Evolutionary conservation across 1,140 invertebrate species (phyloP), one percentile per base, ranked within the genome.

Genomic region (Anthonomus grandis): DNA sequence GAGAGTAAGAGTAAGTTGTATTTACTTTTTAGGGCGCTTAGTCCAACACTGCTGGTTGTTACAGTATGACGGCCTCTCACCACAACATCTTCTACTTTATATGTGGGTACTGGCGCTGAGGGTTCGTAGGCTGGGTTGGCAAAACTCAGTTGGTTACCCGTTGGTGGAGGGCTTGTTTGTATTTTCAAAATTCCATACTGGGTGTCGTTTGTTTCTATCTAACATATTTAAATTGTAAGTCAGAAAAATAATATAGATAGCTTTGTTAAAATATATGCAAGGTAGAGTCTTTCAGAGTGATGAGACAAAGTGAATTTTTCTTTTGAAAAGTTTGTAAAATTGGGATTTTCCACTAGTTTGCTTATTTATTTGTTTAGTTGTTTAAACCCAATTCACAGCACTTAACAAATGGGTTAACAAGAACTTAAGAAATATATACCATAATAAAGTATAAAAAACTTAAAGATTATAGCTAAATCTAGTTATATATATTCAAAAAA

Each of bases 81-180:
- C 0, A 91, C 84, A 1, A 91, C 84, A 64, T 91, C 89, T 68
- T 90, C 87, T 4, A 91, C 90, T 72, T 91, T 90, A 63, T 89
- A 91, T 0, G 81, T 82, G 10, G 81, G 76, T 2, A 81, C 81
- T 0, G 83, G 80, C 2, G 80, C 81, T 2, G 78, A 79, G 3
- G 85, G 80, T 60, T 90, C 88, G 58, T 91, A 90, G 1, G 89
- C 86, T 0, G 88, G 88, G 76, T 90, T 91, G 23, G 87, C 85
- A 66, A 87, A 89, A 60, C 85, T 87, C 46, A 86, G 81, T 1
- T 79, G 75, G 24, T 78, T 82, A 13, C 64, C 64, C 6, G 66
- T 62, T 0, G 72, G 68, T 17, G 75, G 72, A 38, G 72, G 74
- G 38, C 73, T 78, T 1, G 75, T 79, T 63, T 82, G 80, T 8